Evolutionary conservation across 1,140 invertebrate species (phyloP).

Genomic region (Chlorops oryzae): DNA sequence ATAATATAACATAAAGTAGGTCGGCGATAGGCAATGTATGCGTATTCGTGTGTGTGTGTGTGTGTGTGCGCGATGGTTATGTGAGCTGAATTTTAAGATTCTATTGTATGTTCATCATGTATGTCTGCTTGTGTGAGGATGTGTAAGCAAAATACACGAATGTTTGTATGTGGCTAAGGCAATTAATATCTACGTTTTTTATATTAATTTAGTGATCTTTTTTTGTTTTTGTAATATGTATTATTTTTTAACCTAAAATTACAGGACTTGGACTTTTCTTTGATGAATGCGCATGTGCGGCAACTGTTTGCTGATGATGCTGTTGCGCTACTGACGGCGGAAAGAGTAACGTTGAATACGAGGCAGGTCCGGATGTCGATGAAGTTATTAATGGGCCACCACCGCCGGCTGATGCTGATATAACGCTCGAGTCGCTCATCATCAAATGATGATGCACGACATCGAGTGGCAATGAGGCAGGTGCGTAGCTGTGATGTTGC

Average conservation of each 20-base stretch:
- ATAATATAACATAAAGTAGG: no score
- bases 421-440: conserved; percentile 45
- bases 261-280: no score
- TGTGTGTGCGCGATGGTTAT: conserved; percentile 6
- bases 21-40: no score
- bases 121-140: no score
- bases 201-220: not conserved
- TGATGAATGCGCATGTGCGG: no score
- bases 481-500: conserved; percentile 24
- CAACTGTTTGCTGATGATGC: conserved; percentile 6
- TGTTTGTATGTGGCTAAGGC: not conserved
- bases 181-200: not conserved
- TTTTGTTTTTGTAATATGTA: not conserved
- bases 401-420: conserved; percentile 37
- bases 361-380: conserved; percentile 16
- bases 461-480: conserved; percentile 26
- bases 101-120: no score
- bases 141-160: no score
- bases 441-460: conserved; percentile 24
- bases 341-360: conserved; percentile 20
- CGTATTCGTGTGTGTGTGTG: conserved; percentile 10
- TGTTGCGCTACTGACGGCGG: conserved; percentile 14
- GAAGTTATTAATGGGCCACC: conserved; percentile 11
- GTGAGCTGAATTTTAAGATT: no score
- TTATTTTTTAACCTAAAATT: no score